Evolutionary conservation across 2,888 invertebrate species (phyloP), one percentile per base, ranked within the genome.

Genomic region (Epsilonema sp.): DNA sequence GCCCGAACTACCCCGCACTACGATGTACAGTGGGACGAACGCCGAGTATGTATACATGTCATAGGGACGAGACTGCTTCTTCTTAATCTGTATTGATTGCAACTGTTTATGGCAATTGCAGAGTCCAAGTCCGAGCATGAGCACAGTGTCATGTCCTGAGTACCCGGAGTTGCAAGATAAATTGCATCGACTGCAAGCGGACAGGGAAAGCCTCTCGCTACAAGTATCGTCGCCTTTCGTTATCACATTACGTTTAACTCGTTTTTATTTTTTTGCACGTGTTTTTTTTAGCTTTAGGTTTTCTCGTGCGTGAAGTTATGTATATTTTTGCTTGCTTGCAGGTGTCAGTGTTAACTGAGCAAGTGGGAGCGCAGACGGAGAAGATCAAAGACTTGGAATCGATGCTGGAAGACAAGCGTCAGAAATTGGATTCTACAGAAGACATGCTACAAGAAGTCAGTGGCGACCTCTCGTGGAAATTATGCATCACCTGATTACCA

Each of bases 301-400:
- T n/a, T n/a, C n/a, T n/a, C n/a, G n/a, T n/a, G n/a, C n/a, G n/a
- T n/a, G n/a, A n/a, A n/a, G n/a, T n/a, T n/a, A n/a, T n/a, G n/a
- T n/a, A n/a, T n/a, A n/a, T n/a, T n/a, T n/a, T n/a, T n/a, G n/a
- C n/a, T 31, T 39, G 36, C 26, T 44, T 61, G 38, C 49, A 65
- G 63, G 83, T 86, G 49, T 80, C 83, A 58, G 82, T 85, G 56
- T 72, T 89, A 42, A 78, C 79, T 1, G 87, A 90, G 60, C 87
- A 89, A 68, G 81, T 90, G 42, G 81, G 86, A 43, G 86, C 85
- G n/a, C 90, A 92, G 69, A 78, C 78, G 2, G 84, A 83, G 61
- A 86, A 87, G 70, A 89, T 92, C 63, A 70, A 76, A 37, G 90
- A 92, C 64, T 70, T 92, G 55, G 89, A 92, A 65, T 76, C 79